These are phyloP conservation scores for Eurytoma californica DNA, from an alignment of 2,888 invertebrate species.

Conservation along the genomic window DNA sequence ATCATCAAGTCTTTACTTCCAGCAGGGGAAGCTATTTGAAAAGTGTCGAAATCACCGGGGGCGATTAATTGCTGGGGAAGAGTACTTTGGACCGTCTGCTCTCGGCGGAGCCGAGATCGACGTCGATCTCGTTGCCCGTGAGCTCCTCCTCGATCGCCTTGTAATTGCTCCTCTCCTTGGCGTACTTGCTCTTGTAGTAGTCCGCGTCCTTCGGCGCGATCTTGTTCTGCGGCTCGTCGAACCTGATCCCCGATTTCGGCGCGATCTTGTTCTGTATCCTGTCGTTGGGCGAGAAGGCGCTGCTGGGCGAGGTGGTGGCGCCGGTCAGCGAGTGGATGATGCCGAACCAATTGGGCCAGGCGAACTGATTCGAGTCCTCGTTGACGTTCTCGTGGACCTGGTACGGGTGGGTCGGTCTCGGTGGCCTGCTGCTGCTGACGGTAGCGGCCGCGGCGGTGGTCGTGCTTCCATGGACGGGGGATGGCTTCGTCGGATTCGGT, in stretches of 20 bases:
- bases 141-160: constrained; percentile 30
- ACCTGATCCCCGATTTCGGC: constrained; percentile 46
- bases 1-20: constrained; percentile 50
- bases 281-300: constrained; percentile 4
- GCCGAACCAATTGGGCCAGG: constrained; percentile 65
- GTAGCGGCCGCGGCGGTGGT: not conserved
- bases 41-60: not conserved
- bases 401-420: constrained; percentile 57
- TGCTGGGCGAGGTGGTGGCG: constrained; percentile 39
- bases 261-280: constrained; percentile 61
- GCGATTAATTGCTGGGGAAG: constrained; percentile 34
- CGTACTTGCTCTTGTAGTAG: constrained; percentile 49
- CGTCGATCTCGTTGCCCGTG: constrained; percentile 53
- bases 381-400: constrained; percentile 65
- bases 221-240: constrained; percentile 60
- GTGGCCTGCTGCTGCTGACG: not conserved
- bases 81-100: constrained; percentile 15
- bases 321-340: constrained; percentile 57
- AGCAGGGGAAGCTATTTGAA: not conserved
- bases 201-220: constrained; percentile 58
- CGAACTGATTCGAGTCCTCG: constrained; percentile 60
- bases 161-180: constrained; percentile 41
- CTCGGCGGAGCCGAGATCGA: constrained; percentile 41
- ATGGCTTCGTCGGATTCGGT: constrained; percentile 16
- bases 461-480: not conserved